Conservation (phyloP, 2,113 vertebrate genomes). For the Melanotaenia duboulayi region DNA sequence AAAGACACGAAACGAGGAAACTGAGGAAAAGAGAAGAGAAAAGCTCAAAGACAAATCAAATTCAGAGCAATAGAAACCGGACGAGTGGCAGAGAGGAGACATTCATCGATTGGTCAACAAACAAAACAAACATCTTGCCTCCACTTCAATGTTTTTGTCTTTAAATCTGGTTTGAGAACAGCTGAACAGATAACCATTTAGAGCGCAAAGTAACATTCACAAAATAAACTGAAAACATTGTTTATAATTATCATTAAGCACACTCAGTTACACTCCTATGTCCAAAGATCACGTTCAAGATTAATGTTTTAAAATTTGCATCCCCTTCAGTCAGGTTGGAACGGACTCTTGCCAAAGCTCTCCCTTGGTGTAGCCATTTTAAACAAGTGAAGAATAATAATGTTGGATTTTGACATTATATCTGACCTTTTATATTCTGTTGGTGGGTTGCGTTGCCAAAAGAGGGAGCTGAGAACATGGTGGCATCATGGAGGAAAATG, state of each 20-base stretch:
- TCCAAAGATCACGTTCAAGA: conserved; percentile 59
- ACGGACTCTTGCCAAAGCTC: conserved; percentile 54
- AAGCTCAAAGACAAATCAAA: background rate
- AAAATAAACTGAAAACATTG: conserved; percentile 66
- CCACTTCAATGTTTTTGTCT: conserved; percentile 25
- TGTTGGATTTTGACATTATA: conserved; percentile 28
- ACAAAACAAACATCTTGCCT: conserved; percentile 56
- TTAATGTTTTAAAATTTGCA: conserved; percentile 42
- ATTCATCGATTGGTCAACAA: conserved; percentile 76
- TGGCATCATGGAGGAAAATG: conserved; percentile 1
- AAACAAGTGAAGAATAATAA: conserved; percentile 45
- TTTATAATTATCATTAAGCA: conserved; percentile 55
- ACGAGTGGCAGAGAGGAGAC: conserved; percentile 33
- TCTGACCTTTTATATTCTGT: conserved; percentile 55
- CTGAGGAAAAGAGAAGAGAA: background rate
- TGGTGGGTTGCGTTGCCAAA: conserved; percentile 50
- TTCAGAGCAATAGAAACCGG: conserved; percentile 10
- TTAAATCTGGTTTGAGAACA: conserved; percentile 53
- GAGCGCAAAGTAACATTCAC: conserved; percentile 59
- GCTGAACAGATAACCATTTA: conserved; percentile 44
- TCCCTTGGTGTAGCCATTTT: conserved; percentile 44
- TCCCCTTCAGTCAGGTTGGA: conserved; percentile 50
- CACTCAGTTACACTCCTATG: conserved; percentile 59
- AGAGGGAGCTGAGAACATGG: conserved; percentile 21
- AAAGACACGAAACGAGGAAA: conserved; percentile 37